A percentile compares a stretch with the other conserved stretches of the same genome.
These are phyloP conservation scores for Crypturellus undulatus DNA, from an alignment of 2,113 vertebrate species.

Conservation along the genomic window DNA sequence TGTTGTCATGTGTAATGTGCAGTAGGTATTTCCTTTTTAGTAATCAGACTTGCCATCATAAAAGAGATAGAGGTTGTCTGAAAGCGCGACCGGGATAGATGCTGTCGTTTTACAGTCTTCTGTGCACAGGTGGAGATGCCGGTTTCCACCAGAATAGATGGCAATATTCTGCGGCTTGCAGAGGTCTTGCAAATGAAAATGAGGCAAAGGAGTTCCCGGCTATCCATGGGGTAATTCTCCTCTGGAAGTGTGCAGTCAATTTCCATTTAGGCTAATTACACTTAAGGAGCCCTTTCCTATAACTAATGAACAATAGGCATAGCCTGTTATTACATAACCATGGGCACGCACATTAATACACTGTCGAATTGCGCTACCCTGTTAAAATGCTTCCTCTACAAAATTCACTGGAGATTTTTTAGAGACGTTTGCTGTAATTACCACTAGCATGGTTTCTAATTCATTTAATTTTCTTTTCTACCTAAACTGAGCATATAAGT, in stretches of 20 bases:
- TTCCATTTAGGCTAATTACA: slow-evolving; percentile 66
- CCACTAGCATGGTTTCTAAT: slow-evolving; percentile 76
- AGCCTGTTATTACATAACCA: slow-evolving; percentile 64
- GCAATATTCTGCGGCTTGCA: slow-evolving; percentile 42
- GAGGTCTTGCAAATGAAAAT: slow-evolving; percentile 17
- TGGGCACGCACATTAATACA: slow-evolving; percentile 50
- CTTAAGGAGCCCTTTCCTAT: slow-evolving; percentile 60
- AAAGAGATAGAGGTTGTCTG: background rate
- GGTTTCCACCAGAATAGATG: slow-evolving; percentile 12
- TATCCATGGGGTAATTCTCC: slow-evolving; percentile 33
- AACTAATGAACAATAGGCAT: slow-evolving; percentile 68
- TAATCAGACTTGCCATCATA: slow-evolving; percentile 22
- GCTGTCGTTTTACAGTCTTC: slow-evolving; percentile 14
- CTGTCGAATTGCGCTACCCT: slow-evolving; percentile 36
- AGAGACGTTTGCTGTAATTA: slow-evolving; percentile 81
- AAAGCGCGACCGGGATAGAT: background rate
- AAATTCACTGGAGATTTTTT: slow-evolving; percentile 78
- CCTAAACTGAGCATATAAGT: slow-evolving; percentile 75
- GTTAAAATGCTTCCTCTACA: slow-evolving; percentile 67
- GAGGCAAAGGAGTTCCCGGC: slow-evolving; percentile 23
- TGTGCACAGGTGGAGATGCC: background rate
- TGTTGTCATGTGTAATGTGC: background rate
- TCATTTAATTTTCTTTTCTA: slow-evolving; percentile 79
- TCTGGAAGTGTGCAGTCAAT: slow-evolving; percentile 55
- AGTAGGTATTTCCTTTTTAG: slow-evolving; percentile 1